Evolutionary conservation across 2,113 vertebrate genomes (phyloP), one percentile per base, ranked within the genome.

Genomic region (Charadrius vociferus): DNA sequence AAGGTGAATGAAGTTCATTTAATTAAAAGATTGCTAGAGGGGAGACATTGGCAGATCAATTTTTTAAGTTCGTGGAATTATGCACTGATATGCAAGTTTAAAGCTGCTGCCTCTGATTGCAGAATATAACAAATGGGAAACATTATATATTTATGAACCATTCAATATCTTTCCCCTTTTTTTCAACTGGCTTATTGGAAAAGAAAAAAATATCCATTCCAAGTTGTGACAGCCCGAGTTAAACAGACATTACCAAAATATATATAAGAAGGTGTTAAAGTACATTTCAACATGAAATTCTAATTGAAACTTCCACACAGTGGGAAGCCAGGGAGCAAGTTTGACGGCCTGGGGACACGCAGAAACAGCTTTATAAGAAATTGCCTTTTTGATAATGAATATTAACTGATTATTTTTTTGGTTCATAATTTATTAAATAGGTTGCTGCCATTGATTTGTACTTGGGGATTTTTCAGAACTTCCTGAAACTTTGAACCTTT

Each of bases 11-110:
- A 95, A 96, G 97, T 97, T 98, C 93, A 96, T 96, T 97, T 98
- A 97, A 98, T 97, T 97, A 97, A 96, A 97, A 97, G 81, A 94
- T 96, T 97, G 96, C 97, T 97, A 86, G 86, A 96, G 88, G 94
- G 96, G 20, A 95, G 90, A 93, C 87, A 92, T 78, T 97, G 95
- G 83, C 94, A 97, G 96, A 97, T 97, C 96, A 93, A 96, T 97
- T 97, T 98, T 97, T 98, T 95, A 96, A 97, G 94, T 97, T 96
- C 92, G 85, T 95, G 88, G 86, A 97, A 98, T 98, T 97, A 96
- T 90, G 34, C 90, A 88, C 72, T 95, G 81, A 96, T 97, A 96
- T 84, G 77, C 94, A 96, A 94, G 88, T 95, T 96, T 96, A 93
- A 95, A 91, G 72, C 78, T 88, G 29, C 68, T 96, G 90, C 93